Conservation (phyloP, 2,888 invertebrate genomes). For the Hesperia comma region DNA sequence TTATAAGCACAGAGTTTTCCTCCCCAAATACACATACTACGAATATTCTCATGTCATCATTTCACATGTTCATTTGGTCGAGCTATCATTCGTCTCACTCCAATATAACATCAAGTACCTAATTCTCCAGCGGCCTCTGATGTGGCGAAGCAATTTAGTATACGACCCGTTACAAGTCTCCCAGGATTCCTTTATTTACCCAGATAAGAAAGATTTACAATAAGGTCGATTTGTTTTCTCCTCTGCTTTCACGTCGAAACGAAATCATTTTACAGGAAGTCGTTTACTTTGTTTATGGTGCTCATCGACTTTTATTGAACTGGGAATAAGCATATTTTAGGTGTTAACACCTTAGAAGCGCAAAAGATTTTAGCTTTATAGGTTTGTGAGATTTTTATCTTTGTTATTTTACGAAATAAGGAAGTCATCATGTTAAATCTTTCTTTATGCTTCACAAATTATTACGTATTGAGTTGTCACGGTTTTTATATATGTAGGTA, state of each 20-base stretch:
- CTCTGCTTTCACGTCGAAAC: conserved; percentile 36
- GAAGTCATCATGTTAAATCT: too few relatives aligned
- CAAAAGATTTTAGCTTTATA: conserved; percentile 20
- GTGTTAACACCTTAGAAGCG: conserved; percentile 22
- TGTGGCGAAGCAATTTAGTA: conserved; percentile 67
- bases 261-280: conserved; percentile 37
- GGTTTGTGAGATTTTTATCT: conserved; percentile 6
- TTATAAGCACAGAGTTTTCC: background rate
- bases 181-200: conserved; percentile 60
- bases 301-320: conserved; percentile 32
- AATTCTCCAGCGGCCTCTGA: conserved; percentile 62
- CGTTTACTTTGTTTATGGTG: conserved; percentile 33
- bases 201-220: conserved; percentile 49
- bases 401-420: background rate
- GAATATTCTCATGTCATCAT: background rate
- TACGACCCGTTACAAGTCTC: conserved; percentile 62
- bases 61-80: background rate
- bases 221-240: conserved; percentile 45
- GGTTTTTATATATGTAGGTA: too few relatives aligned
- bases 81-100: conserved; percentile 29
- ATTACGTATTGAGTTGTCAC: too few relatives aligned
- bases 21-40: background rate
- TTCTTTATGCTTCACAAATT: too few relatives aligned
- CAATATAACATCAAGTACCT: conserved; percentile 50
- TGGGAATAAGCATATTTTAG: conserved; percentile 31